phyloP scores from a whole-genome alignment of 2,888 invertebrate genomes.

The Sceliomorpha sp. region DNA sequence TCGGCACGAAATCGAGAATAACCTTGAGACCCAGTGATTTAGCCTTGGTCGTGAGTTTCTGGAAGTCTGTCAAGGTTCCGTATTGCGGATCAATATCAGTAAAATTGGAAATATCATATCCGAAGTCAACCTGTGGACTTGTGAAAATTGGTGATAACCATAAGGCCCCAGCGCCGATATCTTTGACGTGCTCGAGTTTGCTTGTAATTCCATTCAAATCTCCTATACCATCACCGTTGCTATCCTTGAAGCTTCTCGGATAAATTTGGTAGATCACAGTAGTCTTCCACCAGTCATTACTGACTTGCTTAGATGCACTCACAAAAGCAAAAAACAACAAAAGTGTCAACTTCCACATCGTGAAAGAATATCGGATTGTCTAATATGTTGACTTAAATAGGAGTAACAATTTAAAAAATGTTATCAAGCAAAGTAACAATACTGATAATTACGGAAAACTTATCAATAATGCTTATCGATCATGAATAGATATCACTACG shows the following conservation, averaged over 20 bases:
- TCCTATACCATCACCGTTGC: slow-evolving; percentile 81
- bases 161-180: slow-evolving; percentile 84
- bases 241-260: slow-evolving; percentile 92
- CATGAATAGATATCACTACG: too few species aligned
- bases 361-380: too few species aligned
- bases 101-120: slow-evolving; percentile 85
- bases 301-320: too few species aligned
- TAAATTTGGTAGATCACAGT: slow-evolving; percentile 92
- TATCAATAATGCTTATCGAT: too few species aligned
- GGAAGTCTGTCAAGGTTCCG: slow-evolving; percentile 83
- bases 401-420: too few species aligned
- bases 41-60: slow-evolving; percentile 76
- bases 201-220: slow-evolving; percentile 58
- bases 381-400: too few species aligned
- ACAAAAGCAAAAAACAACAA: too few species aligned
- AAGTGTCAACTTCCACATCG: too few species aligned
- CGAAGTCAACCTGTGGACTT: slow-evolving; percentile 85
- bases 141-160: slow-evolving; percentile 88
- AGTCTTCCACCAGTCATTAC: slow-evolving; percentile 88
- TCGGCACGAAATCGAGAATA: slow-evolving; percentile 82
- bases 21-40: slow-evolving; percentile 75
- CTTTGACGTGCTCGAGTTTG: slow-evolving; percentile 82
- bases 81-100: slow-evolving; percentile 82
- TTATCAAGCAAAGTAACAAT: too few species aligned
- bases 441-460: too few species aligned